phyloP scores from a whole-genome alignment of 2,888 invertebrate species.

The Aquatica leii region DNA sequence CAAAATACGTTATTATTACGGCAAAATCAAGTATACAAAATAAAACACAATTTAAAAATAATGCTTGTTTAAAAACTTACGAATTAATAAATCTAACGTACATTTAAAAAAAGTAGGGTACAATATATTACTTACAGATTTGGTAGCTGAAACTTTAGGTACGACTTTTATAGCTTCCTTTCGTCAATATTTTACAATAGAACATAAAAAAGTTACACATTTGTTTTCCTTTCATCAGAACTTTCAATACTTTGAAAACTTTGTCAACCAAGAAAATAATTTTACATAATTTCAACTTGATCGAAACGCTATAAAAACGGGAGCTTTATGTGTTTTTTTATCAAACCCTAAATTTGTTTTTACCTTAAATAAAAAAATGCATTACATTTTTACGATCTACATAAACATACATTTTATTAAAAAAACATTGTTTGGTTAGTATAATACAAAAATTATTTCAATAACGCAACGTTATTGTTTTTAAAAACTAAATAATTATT shows the following conservation, averaged over 20 bases:
- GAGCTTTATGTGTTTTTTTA: not conserved
- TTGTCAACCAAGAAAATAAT: not conserved
- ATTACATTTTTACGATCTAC: too few species aligned
- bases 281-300: constrained; percentile 4
- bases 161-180: constrained; percentile 6
- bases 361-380: not conserved
- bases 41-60: too few species aligned
- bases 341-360: not conserved
- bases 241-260: constrained; percentile 11
- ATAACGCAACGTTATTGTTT: too few species aligned
- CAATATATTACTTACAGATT: not conserved
- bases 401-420: too few species aligned
- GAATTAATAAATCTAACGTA: too few species aligned
- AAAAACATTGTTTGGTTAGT: too few species aligned
- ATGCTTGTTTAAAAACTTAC: too few species aligned
- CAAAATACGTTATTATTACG: not conserved
- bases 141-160: not conserved
- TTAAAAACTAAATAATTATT: too few species aligned
- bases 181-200: constrained; percentile 5
- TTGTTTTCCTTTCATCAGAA: constrained; percentile 8
- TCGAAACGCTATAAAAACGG: not conserved
- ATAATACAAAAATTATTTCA: too few species aligned
- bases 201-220: constrained; percentile 10
- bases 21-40: not conserved
- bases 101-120: not conserved